Base-by-base conservation (phyloP, 2,797 vertebrate genomes). In the Anomalospiza imberbis region DNA sequence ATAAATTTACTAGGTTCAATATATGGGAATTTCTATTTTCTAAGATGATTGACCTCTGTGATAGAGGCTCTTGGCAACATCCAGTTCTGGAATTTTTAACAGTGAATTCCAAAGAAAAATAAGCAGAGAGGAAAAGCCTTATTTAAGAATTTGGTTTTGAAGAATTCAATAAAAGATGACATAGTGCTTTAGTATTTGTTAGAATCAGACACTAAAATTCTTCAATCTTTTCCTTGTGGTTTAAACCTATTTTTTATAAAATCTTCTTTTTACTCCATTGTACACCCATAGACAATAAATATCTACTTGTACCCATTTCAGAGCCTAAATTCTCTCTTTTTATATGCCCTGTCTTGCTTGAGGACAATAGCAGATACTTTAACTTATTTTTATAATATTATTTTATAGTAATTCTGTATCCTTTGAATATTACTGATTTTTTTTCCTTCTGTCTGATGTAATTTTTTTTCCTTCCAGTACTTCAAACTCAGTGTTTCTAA, bases 1-100 rank as follows among this genome's bases (percentile, higher is more conserved):
- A 81, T 95, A 97, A 96, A 89, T 78, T 81, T 91, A 62, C 89
- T 84, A 57, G 51, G 25, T 68, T 63, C 82, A 91, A 77, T 92
- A 92, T 51, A 77, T 66, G 54, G 29, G 66, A 62, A 81, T 84
- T 88, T 88, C 70, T 95, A 0, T 85, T 93, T 85, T 92, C 50
- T 72, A 22, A 86, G 47, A 84, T 67, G 87, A 93, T 88, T 96
- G 92, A 90, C 82, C 36, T 89, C n/a, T 84, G 32, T 72, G 32
- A 47, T 51, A 55, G 68, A 55, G 7, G 44, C 28, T 78, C 50
- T 86, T 88, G 62, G 73, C 55, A 84, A 66, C 29, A 63, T 61
- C 51, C 48, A 81, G 17, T 81, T 93, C 55, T 78, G 48, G 58
- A 89, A 50, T 88, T 88, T 94, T 88, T 94, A 84, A 76, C 17